Evolutionary conservation across 1,140 invertebrate species (phyloP).

Genomic region (Teleopsis dalmanni): DNA sequence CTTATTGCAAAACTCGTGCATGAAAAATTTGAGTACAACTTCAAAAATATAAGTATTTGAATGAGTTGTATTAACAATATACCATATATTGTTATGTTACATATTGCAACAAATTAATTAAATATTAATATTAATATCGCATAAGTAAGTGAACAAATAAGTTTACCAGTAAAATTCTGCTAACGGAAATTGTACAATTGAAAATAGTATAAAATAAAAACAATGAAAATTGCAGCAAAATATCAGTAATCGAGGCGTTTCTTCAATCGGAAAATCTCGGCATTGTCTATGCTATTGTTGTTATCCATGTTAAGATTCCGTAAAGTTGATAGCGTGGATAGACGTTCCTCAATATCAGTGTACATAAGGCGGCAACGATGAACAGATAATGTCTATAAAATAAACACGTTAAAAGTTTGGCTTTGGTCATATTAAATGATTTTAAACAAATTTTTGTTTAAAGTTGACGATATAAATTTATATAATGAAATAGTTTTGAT

Average conservation of each 20-base stretch:
- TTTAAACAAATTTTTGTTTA: no score
- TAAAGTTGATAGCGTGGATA: slow-evolving; percentile 46
- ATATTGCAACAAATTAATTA: no score
- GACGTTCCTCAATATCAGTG: slow-evolving; percentile 47
- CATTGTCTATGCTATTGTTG: slow-evolving; percentile 33
- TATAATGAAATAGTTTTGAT: no score
- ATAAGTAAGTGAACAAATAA: not conserved
- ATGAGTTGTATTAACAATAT: no score
- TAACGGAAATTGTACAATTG: slow-evolving; percentile 39
- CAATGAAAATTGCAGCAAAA: slow-evolving; percentile 38
- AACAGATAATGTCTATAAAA: slow-evolving; percentile 27
- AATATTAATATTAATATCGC: not conserved
- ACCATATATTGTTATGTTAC: no score
- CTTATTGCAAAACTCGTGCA: no score
- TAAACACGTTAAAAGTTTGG: not conserved
- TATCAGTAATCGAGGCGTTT: slow-evolving; percentile 43
- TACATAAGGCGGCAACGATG: slow-evolving; percentile 39
- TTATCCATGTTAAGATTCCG: slow-evolving; percentile 41
- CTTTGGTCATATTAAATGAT: no score
- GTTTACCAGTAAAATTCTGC: slow-evolving; percentile 3
- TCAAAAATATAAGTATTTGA: no score
- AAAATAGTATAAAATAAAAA: slow-evolving; percentile 39
- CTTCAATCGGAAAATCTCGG: slow-evolving; percentile 34
- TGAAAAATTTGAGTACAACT: no score
- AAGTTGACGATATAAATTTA: no score